These are phyloP conservation scores for Hiodon tergisus DNA, from an alignment of 2,113 vertebrate species.

Conservation along the genomic window DNA sequence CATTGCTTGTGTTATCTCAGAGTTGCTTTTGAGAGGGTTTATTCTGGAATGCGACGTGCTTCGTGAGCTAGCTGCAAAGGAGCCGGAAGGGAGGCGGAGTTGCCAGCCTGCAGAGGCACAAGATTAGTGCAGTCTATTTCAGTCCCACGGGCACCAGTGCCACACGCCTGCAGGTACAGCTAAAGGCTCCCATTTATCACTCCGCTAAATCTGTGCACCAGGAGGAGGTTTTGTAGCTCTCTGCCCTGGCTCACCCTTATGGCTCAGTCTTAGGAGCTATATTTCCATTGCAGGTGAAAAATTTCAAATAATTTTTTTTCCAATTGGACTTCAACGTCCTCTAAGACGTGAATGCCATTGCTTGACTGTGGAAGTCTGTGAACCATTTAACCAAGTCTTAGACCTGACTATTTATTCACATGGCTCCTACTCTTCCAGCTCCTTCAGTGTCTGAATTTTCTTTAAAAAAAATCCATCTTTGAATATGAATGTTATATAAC, in stretches of 20 bases:
- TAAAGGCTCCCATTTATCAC: neutral
- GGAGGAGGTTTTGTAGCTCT: neutral
- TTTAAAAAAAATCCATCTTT: neutral
- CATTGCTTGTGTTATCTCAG: neutral
- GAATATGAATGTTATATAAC: too few relatives aligned
- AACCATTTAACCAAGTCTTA: neutral
- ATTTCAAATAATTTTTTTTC: neutral
- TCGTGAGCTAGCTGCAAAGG: neutral
- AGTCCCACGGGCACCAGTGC: neutral
- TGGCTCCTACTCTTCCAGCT: neutral
- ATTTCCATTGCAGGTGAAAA: constrained; percentile 1
- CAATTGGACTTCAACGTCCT: neutral
- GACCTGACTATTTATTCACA: neutral
- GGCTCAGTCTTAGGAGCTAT: neutral
- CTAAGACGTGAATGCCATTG: neutral
- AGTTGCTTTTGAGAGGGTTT: neutral
- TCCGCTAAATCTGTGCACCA: neutral
- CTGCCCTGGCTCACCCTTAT: neutral
- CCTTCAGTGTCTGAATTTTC: neutral
- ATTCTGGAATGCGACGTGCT: neutral
- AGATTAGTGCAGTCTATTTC: neutral
- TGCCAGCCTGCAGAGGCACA: neutral
- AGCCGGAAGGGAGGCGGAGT: neutral
- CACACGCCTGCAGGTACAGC: neutral
- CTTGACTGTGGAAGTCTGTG: constrained; percentile 3